Conservation (phyloP, 2,888 invertebrate species). For the Rhorus exstirpatorius region DNA sequence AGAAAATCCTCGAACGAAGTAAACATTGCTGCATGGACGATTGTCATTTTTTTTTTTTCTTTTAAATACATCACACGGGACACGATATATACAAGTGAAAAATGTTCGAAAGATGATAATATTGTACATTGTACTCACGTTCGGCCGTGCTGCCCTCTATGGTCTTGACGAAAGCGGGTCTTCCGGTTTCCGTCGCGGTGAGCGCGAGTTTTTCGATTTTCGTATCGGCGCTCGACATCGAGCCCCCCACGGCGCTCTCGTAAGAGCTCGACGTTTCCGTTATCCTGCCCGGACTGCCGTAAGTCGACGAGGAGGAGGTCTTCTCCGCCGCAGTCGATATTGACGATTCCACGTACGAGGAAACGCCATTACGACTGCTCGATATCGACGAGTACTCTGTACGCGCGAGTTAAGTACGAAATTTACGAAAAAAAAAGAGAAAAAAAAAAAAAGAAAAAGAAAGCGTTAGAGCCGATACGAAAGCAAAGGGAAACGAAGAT, state of each 20-base stretch:
- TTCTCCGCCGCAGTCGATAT: slow-evolving; percentile 75
- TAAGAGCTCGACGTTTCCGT: slow-evolving; percentile 79
- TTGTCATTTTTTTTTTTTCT: too few relatives aligned
- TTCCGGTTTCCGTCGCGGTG: slow-evolving; percentile 87
- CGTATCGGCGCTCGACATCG: slow-evolving; percentile 69
- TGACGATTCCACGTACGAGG: slow-evolving; percentile 82
- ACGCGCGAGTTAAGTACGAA: slow-evolving; percentile 56
- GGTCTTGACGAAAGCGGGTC: slow-evolving; percentile 91
- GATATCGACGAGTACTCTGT: slow-evolving; percentile 85
- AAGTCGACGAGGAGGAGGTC: slow-evolving; percentile 75
- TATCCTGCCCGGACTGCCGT: slow-evolving; percentile 75
- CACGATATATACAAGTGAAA: neutral
- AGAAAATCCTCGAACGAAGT: slow-evolving; percentile 12
- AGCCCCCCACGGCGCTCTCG: slow-evolving; percentile 71
- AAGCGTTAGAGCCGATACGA: slow-evolving; percentile 28
- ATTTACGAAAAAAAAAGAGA: slow-evolving; percentile 24
- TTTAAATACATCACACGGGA: too few relatives aligned
- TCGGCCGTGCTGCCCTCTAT: slow-evolving; percentile 92
- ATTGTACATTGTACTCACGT: slow-evolving; percentile 89
- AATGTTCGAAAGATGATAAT: slow-evolving; percentile 30
- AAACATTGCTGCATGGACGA: neutral
- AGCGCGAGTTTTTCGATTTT: slow-evolving; percentile 76
- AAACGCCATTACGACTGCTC: slow-evolving; percentile 82
- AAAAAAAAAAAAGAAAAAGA: neutral
- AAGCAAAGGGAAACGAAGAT: too few relatives aligned